A percentile compares a stretch with the other conserved stretches of the same genome.
phyloP scores from a whole-genome alignment of 2,113 vertebrate genomes.

The Athene cunicularia region DNA sequence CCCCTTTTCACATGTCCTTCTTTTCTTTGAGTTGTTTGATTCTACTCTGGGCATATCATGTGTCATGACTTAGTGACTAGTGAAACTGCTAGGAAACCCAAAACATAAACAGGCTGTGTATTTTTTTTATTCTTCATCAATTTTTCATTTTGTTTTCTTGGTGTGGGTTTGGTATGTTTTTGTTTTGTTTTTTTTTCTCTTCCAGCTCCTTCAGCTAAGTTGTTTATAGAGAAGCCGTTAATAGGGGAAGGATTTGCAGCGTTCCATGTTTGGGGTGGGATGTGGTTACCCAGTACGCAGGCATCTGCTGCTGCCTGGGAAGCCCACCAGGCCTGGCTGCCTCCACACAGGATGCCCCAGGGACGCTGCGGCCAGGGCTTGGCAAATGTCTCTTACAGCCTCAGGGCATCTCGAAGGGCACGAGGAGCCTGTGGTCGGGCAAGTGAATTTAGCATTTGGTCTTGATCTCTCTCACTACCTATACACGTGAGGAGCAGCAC shows the following conservation, averaged over 20 bases:
- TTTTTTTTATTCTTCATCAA: not conserved
- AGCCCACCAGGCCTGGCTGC: not conserved
- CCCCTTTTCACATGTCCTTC: not conserved
- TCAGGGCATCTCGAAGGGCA: not conserved
- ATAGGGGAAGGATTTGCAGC: not conserved
- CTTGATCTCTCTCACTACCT: not conserved
- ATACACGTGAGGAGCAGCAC: accelerated
- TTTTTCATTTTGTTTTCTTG: not conserved
- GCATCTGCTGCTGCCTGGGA: not conserved
- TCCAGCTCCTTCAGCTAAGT: not conserved
- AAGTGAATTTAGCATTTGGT: not conserved
- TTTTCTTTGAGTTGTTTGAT: not conserved
- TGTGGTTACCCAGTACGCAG: not conserved
- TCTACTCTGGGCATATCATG: not conserved
- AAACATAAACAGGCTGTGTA: not conserved
- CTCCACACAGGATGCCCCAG: not conserved
- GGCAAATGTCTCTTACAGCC: no score
- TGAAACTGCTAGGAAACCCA: not conserved
- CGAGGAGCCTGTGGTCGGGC: not conserved
- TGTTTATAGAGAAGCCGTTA: not conserved
- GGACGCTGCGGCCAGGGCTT: not conserved
- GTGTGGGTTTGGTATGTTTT: not conserved
- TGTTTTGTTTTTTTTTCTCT: not conserved
- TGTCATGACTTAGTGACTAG: not conserved
- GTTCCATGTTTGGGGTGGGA: not conserved